Conservation (phyloP, 2,113 vertebrate genomes). For the Laterallus jamaicensis region DNA sequence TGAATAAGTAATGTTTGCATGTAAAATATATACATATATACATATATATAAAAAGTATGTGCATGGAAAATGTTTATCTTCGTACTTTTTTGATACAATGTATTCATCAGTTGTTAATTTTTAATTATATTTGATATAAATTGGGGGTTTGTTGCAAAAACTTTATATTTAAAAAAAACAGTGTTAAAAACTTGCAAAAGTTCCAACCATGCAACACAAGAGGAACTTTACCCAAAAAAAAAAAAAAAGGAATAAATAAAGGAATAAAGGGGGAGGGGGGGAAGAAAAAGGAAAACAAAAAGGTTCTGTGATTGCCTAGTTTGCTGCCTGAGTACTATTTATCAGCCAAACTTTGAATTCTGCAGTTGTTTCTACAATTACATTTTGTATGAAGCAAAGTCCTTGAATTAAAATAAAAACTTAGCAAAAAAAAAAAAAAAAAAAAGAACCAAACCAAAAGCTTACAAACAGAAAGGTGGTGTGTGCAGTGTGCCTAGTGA, state of each 20-base stretch:
- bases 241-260: background rate
- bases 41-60: constrained; percentile 84
- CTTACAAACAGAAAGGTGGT: background rate
- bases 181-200: constrained; percentile 69
- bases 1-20: constrained; percentile 90
- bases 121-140: constrained; percentile 97
- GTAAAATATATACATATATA: constrained; percentile 87
- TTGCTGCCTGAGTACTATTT: constrained; percentile 90
- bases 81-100: constrained; percentile 95
- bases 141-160: constrained; percentile 86
- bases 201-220: constrained; percentile 77
- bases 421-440: constrained; percentile 68
- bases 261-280: background rate
- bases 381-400: constrained; percentile 98
- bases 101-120: constrained; percentile 91
- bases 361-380: constrained; percentile 96
- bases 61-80: constrained; percentile 92
- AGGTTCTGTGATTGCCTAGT: constrained; percentile 83
- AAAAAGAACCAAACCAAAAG: background rate
- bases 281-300: background rate
- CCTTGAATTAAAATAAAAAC: constrained; percentile 92
- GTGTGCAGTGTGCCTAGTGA: constrained; percentile 51
- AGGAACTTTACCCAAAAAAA: constrained; percentile 72
- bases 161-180: constrained; percentile 83
- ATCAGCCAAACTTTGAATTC: constrained; percentile 92